Conservation (phyloP, 2,888 invertebrate genomes). For the Cosmia trapezina region DNA sequence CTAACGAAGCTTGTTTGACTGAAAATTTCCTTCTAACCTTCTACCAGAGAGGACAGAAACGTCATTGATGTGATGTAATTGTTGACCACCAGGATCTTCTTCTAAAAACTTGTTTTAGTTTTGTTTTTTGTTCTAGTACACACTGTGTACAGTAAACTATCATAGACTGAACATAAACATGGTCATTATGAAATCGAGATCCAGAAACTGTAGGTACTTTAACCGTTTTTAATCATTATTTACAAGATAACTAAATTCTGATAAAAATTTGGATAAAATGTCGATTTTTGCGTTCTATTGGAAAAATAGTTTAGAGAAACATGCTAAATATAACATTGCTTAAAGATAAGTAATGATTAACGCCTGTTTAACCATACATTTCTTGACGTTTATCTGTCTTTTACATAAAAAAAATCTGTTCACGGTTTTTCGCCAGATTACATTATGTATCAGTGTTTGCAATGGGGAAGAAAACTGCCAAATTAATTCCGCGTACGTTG, state of each 20-base stretch:
- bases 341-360: no score
- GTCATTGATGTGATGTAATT: no score
- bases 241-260: not conserved
- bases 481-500: no score
- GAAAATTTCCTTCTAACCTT: not conserved
- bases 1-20: not conserved
- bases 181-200: not conserved
- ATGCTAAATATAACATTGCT: no score
- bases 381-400: no score
- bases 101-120: not conserved
- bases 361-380: no score
- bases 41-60: not conserved
- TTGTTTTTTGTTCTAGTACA: not conserved
- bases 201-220: not conserved
- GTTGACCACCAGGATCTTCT: not conserved
- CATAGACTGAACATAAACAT: not conserved
- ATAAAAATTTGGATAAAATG: not conserved
- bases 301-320: no score
- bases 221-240: not conserved
- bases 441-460: no score
- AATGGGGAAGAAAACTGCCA: no score
- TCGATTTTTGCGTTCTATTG: not conserved
- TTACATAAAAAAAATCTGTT: no score
- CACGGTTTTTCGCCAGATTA: not conserved
- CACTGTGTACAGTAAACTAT: not conserved